A percentile compares a stretch with the other conserved stretches of the same genome.
Conservation (phyloP, 2,797 vertebrate species). For the Columba guinea region DNA sequence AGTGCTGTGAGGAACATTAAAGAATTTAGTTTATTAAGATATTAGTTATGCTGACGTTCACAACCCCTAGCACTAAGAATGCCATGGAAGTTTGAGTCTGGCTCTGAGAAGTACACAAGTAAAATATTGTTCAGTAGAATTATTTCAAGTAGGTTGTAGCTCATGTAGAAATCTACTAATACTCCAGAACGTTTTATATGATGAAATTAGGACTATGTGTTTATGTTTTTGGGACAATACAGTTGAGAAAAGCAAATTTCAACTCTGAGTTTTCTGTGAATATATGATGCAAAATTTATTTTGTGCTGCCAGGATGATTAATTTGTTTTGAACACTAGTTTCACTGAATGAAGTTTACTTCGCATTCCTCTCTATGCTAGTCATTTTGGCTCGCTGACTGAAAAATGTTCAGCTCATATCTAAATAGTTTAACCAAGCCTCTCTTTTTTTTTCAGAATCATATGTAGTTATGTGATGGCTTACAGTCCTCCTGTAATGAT, state of each 20-base stretch:
- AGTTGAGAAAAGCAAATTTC: neutral
- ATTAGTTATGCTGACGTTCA: neutral
- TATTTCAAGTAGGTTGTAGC: neutral
- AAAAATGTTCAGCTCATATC: neutral
- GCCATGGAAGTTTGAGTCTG: neutral
- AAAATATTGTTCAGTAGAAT: neutral
- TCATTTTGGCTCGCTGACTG: neutral
- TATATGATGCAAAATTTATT: neutral
- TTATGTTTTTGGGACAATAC: neutral
- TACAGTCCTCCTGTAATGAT: neutral
- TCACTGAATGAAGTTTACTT: neutral
- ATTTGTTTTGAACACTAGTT: neutral
- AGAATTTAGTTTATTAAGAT: neutral
- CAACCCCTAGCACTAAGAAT: neutral
- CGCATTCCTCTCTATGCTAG: neutral
- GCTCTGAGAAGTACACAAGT: fast-evolving
- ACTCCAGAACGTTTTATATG: neutral
- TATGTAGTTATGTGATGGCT: neutral
- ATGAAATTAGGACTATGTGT: neutral
- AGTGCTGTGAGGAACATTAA: neutral
- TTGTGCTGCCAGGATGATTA: neutral
- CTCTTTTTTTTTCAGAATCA: neutral
- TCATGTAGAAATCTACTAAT: neutral
- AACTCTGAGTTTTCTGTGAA: neutral
- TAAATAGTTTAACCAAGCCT: neutral